phyloP scores from a whole-genome alignment of 1,140 invertebrate species.

The Micrasema longulum region DNA sequence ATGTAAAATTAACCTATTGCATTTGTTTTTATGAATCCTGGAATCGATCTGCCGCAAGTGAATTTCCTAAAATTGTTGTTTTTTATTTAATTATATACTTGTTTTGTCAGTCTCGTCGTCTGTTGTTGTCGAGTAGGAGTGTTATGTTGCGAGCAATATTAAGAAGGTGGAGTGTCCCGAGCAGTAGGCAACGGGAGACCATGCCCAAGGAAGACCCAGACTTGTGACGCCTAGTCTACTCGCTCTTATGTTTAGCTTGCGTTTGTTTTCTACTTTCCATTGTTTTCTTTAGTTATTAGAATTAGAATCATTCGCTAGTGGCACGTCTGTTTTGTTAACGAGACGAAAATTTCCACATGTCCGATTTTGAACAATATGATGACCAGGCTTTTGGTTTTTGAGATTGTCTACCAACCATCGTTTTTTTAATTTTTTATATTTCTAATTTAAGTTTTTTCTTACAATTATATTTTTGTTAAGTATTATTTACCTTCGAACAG shows the following conservation, averaged over 20 bases:
- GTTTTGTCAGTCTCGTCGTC: conserved; percentile 40
- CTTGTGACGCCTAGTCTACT: background rate
- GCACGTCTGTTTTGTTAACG: conserved; percentile 38
- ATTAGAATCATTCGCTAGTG: too few relatives aligned
- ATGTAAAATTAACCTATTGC: conserved; percentile 46
- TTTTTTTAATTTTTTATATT: conserved; percentile 34
- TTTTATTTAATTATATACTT: conserved; percentile 42
- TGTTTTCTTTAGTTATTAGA: conserved; percentile 36
- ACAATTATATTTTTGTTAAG: conserved; percentile 54
- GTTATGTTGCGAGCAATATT: conserved; percentile 4
- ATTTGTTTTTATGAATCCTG: conserved; percentile 51
- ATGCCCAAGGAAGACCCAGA: too few relatives aligned
- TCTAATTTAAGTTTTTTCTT: conserved; percentile 42
- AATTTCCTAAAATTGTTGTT: conserved; percentile 51
- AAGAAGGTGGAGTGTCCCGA: too few relatives aligned
- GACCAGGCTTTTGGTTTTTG: too few relatives aligned
- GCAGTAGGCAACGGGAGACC: too few relatives aligned
- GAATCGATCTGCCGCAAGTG: conserved; percentile 49
- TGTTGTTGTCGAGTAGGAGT: conserved; percentile 38
- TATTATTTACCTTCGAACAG: conserved; percentile 52
- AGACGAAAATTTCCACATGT: background rate
- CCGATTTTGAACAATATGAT: conserved; percentile 31
- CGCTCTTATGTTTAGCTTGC: conserved; percentile 12
- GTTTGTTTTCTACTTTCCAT: conserved; percentile 36
- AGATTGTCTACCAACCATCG: conserved; percentile 37